Base-by-base conservation (phyloP, 2,888 invertebrate species). In the Caenorhabditis imperialis region DNA sequence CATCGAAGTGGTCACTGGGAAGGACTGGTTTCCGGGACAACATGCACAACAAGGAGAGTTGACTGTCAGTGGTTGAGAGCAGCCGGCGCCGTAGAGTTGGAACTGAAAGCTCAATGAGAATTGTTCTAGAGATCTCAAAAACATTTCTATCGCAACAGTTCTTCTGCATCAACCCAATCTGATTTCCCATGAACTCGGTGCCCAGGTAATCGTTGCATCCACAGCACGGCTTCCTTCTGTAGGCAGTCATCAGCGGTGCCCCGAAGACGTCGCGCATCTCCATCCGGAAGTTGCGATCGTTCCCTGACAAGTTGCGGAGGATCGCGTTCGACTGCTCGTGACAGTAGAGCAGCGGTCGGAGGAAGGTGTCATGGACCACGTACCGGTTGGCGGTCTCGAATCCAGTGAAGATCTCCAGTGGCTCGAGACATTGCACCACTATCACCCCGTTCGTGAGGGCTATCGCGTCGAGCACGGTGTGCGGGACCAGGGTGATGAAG, bases 331-430 rank as follows among this genome's bases (percentile, higher is more conserved):
- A 67, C 14, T 37, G 35, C n/a, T 67, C 67, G 23, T 50, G 42
- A 23, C 58, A 57, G 33, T 40, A 67, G 18, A 67, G 50, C 45
- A 67, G 22, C 8, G 58, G 67, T 35, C 67, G 57, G 16, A 67
- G 57, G 27, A 45, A 67, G 58, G 58, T 67, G 18, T 67, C 67
- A 35, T 67, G 57, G 3, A 67, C 57, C 12, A 67, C 58, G 37
- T 67, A 67, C 25, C 67, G 57, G 50, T 67, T 67, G 0, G 22
- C 37, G 2, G 67, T 67, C 37, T 67, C 67, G 38, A 58, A 35
- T 4, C 58, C 67, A 1, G 58, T 58, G 51, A 67, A 57, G 23
- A 67, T 58, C 42, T 67, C 67, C 27, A 67, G 30, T 1, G 58
- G 58, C 44, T 67, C 67, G 10, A 44, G 30, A 7, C 67, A 67